Conservation (phyloP, 2,797 vertebrate species). For the Champsocephalus esox region DNA sequence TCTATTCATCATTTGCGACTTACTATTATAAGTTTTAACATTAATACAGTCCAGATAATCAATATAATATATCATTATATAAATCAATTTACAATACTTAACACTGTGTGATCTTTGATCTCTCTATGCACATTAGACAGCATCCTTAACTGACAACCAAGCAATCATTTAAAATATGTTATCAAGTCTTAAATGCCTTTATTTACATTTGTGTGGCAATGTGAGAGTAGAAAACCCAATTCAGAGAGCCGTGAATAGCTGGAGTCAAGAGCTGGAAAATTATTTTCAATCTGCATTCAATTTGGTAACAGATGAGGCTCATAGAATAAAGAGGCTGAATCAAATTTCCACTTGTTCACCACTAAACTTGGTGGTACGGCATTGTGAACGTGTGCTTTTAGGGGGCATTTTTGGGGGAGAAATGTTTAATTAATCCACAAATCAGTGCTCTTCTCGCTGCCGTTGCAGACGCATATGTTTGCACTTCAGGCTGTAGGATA, state of each 20-base stretch:
- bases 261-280: constrained; percentile 98
- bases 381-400: constrained; percentile 91
- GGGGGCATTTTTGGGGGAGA: constrained; percentile 63
- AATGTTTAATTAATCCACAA: constrained; percentile 93
- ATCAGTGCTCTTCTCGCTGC: constrained; percentile 90
- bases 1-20: neutral
- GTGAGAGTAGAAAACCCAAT: constrained; percentile 89
- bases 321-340: constrained; percentile 94
- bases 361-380: constrained; percentile 94
- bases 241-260: constrained; percentile 92
- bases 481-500: constrained; percentile 92
- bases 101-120: constrained; percentile 23
- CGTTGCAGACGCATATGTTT: constrained; percentile 92
- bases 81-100: constrained; percentile 38
- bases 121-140: constrained; percentile 40
- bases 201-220: constrained; percentile 89
- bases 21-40: no score
- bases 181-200: constrained; percentile 85
- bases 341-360: constrained; percentile 94
- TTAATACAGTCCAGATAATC: neutral
- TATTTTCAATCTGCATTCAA: constrained; percentile 99
- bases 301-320: constrained; percentile 95
- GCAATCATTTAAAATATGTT: constrained; percentile 87
- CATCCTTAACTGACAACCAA: constrained; percentile 82
- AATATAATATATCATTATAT: constrained; percentile 15